phyloP scores from a whole-genome alignment of 2,888 invertebrate species.

The Gonocerus acuteangulatus region DNA sequence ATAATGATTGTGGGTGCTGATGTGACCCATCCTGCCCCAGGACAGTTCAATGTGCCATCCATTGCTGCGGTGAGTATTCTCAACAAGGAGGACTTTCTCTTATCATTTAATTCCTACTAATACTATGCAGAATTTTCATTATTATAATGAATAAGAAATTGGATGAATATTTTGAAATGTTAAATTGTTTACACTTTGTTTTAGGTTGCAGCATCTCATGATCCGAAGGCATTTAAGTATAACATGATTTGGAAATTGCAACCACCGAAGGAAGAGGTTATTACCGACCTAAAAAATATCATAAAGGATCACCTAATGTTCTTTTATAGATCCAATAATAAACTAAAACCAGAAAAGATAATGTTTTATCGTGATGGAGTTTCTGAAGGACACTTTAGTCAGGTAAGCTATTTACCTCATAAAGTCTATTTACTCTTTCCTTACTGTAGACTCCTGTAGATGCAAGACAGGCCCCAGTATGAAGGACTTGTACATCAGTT shows the following conservation, averaged over 20 bases:
- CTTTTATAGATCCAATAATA: conserved; percentile 48
- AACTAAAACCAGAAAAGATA: conserved; percentile 53
- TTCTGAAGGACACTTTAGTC: conserved; percentile 72
- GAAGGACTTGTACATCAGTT: no score
- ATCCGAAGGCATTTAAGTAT: conserved; percentile 58
- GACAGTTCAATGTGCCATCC: conserved; percentile 52
- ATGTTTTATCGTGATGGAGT: conserved; percentile 75
- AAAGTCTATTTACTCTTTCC: no score
- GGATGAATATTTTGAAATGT: background rate
- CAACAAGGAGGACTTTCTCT: background rate
- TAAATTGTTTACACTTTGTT: no score
- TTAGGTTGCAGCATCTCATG: conserved; percentile 67
- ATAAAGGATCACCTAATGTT: conserved; percentile 55
- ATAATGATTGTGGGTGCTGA: conserved; percentile 72
- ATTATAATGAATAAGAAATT: background rate
- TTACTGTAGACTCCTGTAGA: no score
- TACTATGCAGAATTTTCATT: background rate
- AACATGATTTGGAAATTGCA: conserved; percentile 72
- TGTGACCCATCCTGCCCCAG: conserved; percentile 85
- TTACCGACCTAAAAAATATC: conserved; percentile 62
- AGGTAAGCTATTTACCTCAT: no score
- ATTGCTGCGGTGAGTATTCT: conserved; percentile 50
- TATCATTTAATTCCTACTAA: background rate
- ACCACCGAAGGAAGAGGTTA: conserved; percentile 64
- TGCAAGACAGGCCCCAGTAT: no score